Evolutionary conservation across 2,113 vertebrate genomes (phyloP), one percentile per base, ranked within the genome.

Genomic region (Bujurquina vittata): DNA sequence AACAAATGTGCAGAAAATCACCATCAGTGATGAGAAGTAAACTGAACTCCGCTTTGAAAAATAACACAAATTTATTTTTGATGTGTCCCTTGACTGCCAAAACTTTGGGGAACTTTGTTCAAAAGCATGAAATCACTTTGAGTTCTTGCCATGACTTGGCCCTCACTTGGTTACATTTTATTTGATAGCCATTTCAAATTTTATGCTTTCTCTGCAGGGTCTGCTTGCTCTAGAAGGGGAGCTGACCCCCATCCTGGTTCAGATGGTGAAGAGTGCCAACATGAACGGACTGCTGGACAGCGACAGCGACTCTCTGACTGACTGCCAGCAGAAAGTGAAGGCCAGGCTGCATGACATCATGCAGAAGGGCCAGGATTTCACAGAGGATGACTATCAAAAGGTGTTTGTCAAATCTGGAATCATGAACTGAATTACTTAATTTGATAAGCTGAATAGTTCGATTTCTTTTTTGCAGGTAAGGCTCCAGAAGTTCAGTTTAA

Each of bases 211-310:
- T 69, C 55, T 80, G 77, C 92, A 99, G 98, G 98, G 98, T 52
- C 94, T 99, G 31, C 93, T 99, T 85, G 98, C 98, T 75, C 90
- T 99, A 59, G 98, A 99, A 89, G 98, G 98, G 20, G 98, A 99
- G 91, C 92, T 99, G 82, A 99, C 98, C 0, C 98, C 98, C 2
- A 99, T 99, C 92, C 93, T 99, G 88, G 98, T 99, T 58, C 98
- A 99, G 92, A 99, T 99, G 98, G 98, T 99, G 80, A 99, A 99
- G 95, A 99, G 98, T 60, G 98, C 98, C 92, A 99, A 99, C 93
- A 99, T 99, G 98, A 99, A 99, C 0, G 98, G 98, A 14, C 96
- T 99, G 15, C 95, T 99, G 90, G 98, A 99, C 95, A 98, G 97
- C 0, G 97, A 99, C 89, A 97, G 98, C 0, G 98, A 99, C 91